Base-by-base conservation (phyloP, 1,140 invertebrate species). In the Drosophila cardini region DNA sequence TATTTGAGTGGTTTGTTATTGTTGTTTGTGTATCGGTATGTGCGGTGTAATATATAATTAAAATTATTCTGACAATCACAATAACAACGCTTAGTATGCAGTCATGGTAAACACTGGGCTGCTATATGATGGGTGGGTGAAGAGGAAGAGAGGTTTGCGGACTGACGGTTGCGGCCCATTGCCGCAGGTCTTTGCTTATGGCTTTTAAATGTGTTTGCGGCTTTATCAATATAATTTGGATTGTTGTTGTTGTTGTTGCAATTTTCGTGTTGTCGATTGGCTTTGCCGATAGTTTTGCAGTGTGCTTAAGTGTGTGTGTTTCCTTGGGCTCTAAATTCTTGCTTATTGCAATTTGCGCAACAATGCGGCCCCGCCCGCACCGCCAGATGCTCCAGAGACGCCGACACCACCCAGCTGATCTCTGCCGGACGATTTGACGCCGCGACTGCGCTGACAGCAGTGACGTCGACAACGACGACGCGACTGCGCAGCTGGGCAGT, bases 331-430 rank as follows among this genome's bases (percentile, higher is more conserved):
- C 16, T 71, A 76, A 87, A 86, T 87, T 87, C 83, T 87, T 86
- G 83, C 46, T 79, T 71, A 26, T 53, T 83, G 83, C 61, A 84
- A 89, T 89, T 89, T 89, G 84, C 85, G 84, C 84, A 89, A 89
- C 69, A 74, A 86, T 86, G 70, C 68, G 53, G 42, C 36, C 18
- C 43, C 65, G 52, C 65, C 65, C 71, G 60, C 61, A 52, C 56
- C 65, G 30, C 57, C 55, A 73, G 64, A 69, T 75, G 67, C 43
- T 70, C 65, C 52, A 67, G 55, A 57, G 60, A 71, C 58, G 57
- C 52, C 67, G 58, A 64, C 77, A 58, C 45, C 75, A 82, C 83
- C 79, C 68, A 71, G 58, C 79, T 52, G 65, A 84, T 79, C 76
- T 80, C 48, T 60, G 61, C 53, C 65, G 75, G 71, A 78, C 73